Base-by-base conservation (phyloP, 1,140 invertebrate genomes). In the Elysia chlorotica region DNA sequence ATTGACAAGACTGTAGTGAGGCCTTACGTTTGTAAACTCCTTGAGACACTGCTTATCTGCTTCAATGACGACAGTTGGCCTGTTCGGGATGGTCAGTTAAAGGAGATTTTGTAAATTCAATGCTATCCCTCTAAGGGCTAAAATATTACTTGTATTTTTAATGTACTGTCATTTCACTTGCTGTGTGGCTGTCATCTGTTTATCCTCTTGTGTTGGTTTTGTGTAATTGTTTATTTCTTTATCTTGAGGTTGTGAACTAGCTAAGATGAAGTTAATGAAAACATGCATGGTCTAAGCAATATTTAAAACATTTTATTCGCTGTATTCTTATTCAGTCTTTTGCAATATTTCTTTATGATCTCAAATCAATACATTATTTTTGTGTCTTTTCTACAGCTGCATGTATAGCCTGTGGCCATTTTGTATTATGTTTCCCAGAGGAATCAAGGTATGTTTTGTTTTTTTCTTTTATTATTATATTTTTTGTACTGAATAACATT, bases 61-160 rank as follows among this genome's bases (percentile, higher is more conserved):
- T 91, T 90, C 78, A 83, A 86, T 76, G 90, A 91, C 86, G 88
- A 90, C 70, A 90, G 89, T 72, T 91, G 90, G 90, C 90, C 90
- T 59, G 90, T 91, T 25, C 79, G 90, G 81, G 90, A 91, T 86
- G 89, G 89, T 90, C 82, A 83, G 80, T 70, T 65, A 23, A 41
- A 30, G 35, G n/a, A n/a, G n/a, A n/a, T n/a, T n/a, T n/a, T n/a
- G n/a, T n/a, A n/a, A n/a, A n/a, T n/a, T n/a, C n/a, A n/a, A n/a
- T n/a, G n/a, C n/a, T n/a, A n/a, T n/a, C n/a, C n/a, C n/a, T n/a
- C n/a, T n/a, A n/a, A n/a, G n/a, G n/a, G n/a, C n/a, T n/a, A n/a
- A n/a, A n/a, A n/a, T n/a, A n/a, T n/a, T n/a, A n/a, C n/a, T n/a
- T n/a, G n/a, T n/a, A n/a, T n/a, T n/a, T n/a, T n/a, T n/a, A n/a